phyloP scores from a whole-genome alignment of 2,888 invertebrate genomes.

The Lamellibrachia columna region DNA sequence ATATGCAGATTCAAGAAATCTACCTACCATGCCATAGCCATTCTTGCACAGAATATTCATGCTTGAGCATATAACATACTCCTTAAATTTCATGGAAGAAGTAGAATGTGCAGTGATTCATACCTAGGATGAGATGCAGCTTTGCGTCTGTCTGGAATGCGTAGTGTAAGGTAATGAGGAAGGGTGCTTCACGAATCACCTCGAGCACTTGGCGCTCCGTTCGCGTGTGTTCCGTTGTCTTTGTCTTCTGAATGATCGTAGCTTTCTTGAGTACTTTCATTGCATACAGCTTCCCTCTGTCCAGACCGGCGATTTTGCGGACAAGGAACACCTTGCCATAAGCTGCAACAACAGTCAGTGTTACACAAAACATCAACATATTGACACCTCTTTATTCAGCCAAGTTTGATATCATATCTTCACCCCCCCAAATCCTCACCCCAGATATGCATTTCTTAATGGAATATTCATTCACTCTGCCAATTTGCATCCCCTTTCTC shows the following conservation, averaged over 20 bases:
- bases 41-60: too few species aligned
- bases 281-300: constrained; percentile 90
- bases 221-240: constrained; percentile 85
- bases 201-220: constrained; percentile 97
- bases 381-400: too few species aligned
- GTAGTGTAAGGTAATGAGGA: constrained; percentile 95
- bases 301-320: constrained; percentile 83
- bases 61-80: too few species aligned
- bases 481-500: too few species aligned
- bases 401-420: too few species aligned
- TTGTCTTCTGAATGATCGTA: constrained; percentile 80
- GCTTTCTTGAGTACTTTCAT: constrained; percentile 98
- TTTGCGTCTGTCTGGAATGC: constrained; percentile 98
- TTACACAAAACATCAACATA: not conserved
- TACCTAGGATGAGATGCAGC: constrained; percentile 94
- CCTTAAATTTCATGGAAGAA: too few species aligned
- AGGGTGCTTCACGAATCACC: constrained; percentile 92
- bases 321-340: constrained; percentile 89
- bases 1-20: too few species aligned
- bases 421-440: too few species aligned
- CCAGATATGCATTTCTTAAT: too few species aligned
- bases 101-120: too few species aligned
- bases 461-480: too few species aligned
- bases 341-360: constrained; percentile 48
- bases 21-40: too few species aligned